Conservation (phyloP, 2,888 invertebrate genomes). For the Bruchidius siliquastri region DNA sequence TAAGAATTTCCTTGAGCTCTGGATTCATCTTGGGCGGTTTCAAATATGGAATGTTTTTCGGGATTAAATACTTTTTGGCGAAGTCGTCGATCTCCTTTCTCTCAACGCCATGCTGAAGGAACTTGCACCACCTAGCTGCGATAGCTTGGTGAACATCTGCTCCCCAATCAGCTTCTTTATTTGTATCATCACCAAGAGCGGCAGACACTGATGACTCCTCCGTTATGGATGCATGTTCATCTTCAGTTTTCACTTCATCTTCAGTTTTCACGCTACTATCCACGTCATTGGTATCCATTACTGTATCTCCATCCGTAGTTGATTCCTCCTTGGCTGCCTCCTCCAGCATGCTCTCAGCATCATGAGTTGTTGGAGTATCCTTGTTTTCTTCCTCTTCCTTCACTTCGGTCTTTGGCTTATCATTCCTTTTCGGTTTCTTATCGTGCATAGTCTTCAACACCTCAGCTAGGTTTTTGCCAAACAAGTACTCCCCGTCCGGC, state of each 20-base stretch:
- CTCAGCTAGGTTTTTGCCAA: neutral
- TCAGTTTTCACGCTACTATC: neutral
- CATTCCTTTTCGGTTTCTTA: neutral
- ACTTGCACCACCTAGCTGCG: neutral
- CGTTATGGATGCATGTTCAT: neutral
- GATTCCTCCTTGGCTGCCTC: neutral
- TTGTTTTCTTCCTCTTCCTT: neutral
- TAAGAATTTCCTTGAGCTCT: neutral
- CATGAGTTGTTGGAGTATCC: neutral
- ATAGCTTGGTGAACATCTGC: neutral
- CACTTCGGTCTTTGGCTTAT: neutral
- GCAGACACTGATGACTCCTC: neutral
- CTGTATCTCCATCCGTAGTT: neutral
- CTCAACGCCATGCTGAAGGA: neutral
- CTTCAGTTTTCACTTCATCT: neutral
- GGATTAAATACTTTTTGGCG: neutral
- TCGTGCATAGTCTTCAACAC: neutral
- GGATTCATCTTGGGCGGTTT: neutral
- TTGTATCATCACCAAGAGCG: neutral
- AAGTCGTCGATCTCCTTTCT: neutral
- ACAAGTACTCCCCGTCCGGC: neutral
- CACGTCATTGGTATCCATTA: neutral
- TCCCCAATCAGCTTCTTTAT: neutral
- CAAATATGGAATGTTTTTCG: neutral
- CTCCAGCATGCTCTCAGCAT: neutral